A percentile compares a stretch with the other conserved stretches of the same genome.
phyloP scores from a whole-genome alignment of 1,140 invertebrate species.

The Meteorus sp. region DNA sequence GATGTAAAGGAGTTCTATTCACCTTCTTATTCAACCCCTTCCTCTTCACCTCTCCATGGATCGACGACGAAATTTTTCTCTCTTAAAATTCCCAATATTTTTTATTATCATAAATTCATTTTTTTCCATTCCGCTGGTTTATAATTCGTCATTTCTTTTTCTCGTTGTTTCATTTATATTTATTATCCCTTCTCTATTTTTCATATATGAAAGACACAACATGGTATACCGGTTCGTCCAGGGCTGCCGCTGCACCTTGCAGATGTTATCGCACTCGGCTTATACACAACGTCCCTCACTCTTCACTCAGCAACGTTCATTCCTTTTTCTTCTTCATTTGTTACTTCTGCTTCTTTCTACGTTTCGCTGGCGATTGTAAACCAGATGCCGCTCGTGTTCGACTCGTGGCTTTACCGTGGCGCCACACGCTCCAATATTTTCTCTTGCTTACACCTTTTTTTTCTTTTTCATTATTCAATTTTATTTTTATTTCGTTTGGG shows the following conservation, averaged over 20 bases:
- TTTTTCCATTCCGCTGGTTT: too few relatives aligned
- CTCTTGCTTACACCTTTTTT: too few relatives aligned
- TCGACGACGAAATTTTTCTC: too few relatives aligned
- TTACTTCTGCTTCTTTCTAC: background rate
- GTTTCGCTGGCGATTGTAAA: conserved; percentile 32
- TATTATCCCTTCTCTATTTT: background rate
- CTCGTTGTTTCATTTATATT: background rate
- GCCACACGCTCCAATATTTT: conserved; percentile 8
- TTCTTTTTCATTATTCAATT: too few relatives aligned
- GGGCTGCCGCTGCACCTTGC: conserved; percentile 24
- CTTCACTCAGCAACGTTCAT: background rate
- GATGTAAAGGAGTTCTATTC: too few relatives aligned
- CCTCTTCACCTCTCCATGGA: too few relatives aligned
- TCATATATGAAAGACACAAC: background rate
- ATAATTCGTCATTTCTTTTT: conserved; percentile 6
- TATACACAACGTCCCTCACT: background rate
- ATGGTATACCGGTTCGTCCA: conserved; percentile 35
- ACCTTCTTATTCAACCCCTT: too few relatives aligned
- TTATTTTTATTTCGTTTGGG: too few relatives aligned
- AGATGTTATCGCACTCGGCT: conserved; percentile 39
- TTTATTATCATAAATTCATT: too few relatives aligned
- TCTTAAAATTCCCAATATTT: too few relatives aligned
- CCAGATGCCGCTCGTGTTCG: conserved; percentile 32
- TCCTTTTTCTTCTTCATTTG: conserved; percentile 9
- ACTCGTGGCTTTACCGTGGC: conserved; percentile 22